Evolutionary conservation across 2,113 vertebrate genomes (phyloP), one percentile per base, ranked within the genome.

Genomic region (Sterna hirundo): DNA sequence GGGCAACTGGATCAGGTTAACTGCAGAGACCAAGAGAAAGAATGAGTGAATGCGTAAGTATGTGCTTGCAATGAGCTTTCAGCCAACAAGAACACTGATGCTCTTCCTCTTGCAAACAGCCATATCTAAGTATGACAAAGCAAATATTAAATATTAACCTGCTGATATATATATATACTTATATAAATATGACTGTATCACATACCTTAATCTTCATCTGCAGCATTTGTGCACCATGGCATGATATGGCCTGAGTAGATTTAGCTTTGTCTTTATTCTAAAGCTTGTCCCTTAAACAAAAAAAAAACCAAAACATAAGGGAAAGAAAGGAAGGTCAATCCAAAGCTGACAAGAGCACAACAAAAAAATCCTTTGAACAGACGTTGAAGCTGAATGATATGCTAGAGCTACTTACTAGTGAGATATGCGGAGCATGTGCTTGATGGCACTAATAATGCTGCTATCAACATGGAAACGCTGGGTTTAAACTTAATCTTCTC

Each of bases 401-500:
- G 27, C 38, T 47, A 88, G 66, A 95, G 70, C 16, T 91, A 77
- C 83, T 96, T 96, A 83, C 54, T 47, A 60, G 81, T 47, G 62
- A 93, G 91, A 95, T 94, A 97, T 72, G 62, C 38, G 57, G 42
- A 77, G n/a, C 32, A n/a, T 86, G 32, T 1, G 0, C 75, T 95
- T 94, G 91, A 91, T 85, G 68, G 68, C 89, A 91, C 81, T 91
- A 96, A 86, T 78, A 97, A 94, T 86, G 66, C 81, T 38, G 55
- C 83, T 91, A 95, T 97, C 93, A 88, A 80, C 29, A 29, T 29
- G 46, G 86, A 95, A 95, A 86, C 0, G 10, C 30, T 77, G 60
- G 62, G 49, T 90, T 97, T 96, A 95, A 95, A 80, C 68, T 52
- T 97, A 97, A 97, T 95, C 94, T 95, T 75, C 85, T 94, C 78